Conservation (phyloP, 1,140 invertebrate species). For the Trigoniulus corallinus region DNA sequence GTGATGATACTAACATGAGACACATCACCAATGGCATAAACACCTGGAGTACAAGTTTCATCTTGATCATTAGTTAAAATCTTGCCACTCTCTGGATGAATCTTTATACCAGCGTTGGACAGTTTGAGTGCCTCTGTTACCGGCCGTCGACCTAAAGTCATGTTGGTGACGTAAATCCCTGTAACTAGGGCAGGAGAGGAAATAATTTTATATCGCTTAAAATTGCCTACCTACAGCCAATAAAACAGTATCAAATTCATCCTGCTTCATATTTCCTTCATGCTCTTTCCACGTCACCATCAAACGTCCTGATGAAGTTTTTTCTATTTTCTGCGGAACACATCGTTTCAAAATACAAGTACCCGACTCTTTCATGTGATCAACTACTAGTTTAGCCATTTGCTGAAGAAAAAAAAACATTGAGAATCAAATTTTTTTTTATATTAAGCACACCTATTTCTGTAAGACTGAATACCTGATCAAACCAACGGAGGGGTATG, state of each 20-base stretch:
- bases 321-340: conserved; percentile 55
- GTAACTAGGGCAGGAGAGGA: not conserved
- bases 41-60: conserved; percentile 67
- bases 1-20: conserved; percentile 43
- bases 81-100: conserved; percentile 41
- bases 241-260: conserved; percentile 59
- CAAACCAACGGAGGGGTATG: conserved; percentile 83
- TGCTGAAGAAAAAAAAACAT: conserved; percentile 31
- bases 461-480: conserved; percentile 38
- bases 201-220: not conserved
- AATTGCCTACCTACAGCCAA: conserved; percentile 49
- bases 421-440: not conserved
- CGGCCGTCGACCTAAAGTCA: conserved; percentile 32
- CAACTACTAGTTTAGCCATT: conserved; percentile 69
- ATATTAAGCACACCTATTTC: not conserved
- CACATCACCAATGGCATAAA: conserved; percentile 91
- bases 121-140: conserved; percentile 49
- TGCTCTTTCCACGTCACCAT: conserved; percentile 47
- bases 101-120: conserved; percentile 44
- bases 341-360: conserved; percentile 66
- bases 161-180: not conserved
- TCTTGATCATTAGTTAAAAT: conserved; percentile 44
- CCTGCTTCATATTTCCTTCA: conserved; percentile 27
- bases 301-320: conserved; percentile 45
- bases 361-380: conserved; percentile 67